A percentile compares a stretch with the other conserved stretches of the same genome.
phyloP scores from a whole-genome alignment of 2,797 vertebrate genomes.

The Poecilia gillii region DNA sequence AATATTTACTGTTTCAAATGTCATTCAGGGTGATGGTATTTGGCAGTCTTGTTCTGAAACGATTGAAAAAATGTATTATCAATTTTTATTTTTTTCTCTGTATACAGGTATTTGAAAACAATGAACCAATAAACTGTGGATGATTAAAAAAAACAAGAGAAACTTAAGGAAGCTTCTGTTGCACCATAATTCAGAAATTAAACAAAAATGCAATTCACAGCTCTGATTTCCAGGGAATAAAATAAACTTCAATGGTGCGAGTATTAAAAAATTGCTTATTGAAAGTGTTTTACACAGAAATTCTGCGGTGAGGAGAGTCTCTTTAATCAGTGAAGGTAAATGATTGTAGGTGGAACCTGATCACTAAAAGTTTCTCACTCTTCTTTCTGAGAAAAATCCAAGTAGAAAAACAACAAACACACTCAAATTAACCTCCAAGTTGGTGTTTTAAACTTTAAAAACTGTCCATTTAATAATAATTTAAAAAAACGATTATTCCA shows the following conservation, averaged over 20 bases:
- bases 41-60: not conserved
- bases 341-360: not conserved
- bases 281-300: not conserved
- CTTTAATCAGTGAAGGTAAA: not conserved
- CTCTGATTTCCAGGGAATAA: not conserved
- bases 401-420: not conserved
- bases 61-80: not conserved
- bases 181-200: not conserved
- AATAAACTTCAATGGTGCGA: not conserved
- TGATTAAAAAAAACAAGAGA: not conserved
- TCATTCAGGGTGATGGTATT: not conserved
- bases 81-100: not conserved
- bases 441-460: not conserved
- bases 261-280: not conserved
- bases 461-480: not conserved
- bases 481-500: not conserved
- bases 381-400: not conserved
- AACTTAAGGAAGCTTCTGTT: not conserved
- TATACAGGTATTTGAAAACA: not conserved
- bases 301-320: not conserved
- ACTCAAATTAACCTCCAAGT: not conserved
- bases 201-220: not conserved
- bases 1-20: not conserved
- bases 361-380: not conserved
- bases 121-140: not conserved